A percentile compares a stretch with the other conserved stretches of the same genome.
phyloP scores from a whole-genome alignment of 2,888 invertebrate species.

The Oxycera nigricornis region DNA sequence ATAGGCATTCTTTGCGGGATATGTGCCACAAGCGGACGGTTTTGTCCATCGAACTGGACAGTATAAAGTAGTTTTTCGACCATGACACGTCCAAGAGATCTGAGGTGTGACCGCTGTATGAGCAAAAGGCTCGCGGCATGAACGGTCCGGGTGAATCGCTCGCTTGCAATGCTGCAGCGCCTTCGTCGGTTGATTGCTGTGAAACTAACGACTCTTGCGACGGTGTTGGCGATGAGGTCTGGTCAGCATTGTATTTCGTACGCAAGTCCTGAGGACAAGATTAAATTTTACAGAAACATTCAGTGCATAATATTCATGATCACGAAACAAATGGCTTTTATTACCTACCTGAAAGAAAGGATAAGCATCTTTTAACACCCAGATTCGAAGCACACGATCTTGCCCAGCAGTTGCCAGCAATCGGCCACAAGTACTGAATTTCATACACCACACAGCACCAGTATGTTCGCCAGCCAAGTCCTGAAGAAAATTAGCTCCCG shows the following conservation, averaged over 20 bases:
- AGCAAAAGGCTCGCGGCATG: conserved; percentile 89
- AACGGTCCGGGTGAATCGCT: conserved; percentile 75
- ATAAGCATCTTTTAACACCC: conserved; percentile 91
- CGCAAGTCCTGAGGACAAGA: conserved; percentile 78
- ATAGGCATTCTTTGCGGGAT: conserved; percentile 94
- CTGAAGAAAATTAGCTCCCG: conserved; percentile 53
- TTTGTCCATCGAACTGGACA: conserved; percentile 99
- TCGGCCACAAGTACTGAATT: conserved; percentile 94
- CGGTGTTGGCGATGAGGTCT: conserved; percentile 89
- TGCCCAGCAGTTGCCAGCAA: conserved; percentile 97
- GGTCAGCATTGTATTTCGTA: conserved; percentile 89
- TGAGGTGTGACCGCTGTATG: conserved; percentile 93
- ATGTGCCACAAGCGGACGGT: conserved; percentile 98
- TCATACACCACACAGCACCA: conserved; percentile 99
- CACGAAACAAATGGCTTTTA: background rate
- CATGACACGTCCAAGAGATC: conserved; percentile 96
- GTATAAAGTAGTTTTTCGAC: conserved; percentile 98
- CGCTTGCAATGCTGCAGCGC: conserved; percentile 66
- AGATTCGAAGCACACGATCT: conserved; percentile 91
- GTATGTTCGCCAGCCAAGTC: conserved; percentile 84
- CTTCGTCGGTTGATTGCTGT: conserved; percentile 72
- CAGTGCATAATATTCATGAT: too few relatives aligned
- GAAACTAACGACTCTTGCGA: conserved; percentile 91
- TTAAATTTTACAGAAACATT: background rate
- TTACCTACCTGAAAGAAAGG: conserved; percentile 80